These are phyloP conservation scores for Drosophila neonasuta DNA, from an alignment of 2,888 invertebrate species.

Conservation along the genomic window DNA sequence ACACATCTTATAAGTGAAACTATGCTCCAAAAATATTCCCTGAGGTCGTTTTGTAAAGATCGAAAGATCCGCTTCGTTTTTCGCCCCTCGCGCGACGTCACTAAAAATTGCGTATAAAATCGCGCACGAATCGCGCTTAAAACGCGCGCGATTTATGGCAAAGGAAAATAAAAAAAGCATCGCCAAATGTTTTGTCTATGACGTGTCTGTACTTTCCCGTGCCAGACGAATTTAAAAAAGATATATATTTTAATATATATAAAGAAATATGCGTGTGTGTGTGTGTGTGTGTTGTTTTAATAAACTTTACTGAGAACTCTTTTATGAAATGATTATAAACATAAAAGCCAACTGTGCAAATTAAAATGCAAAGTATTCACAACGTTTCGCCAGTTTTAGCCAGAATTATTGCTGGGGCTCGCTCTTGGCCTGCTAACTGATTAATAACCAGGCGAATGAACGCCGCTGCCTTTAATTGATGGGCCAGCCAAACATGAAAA, in stretches of 20 bases:
- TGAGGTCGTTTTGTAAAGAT: constrained; percentile 48
- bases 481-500: constrained; percentile 19
- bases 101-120: constrained; percentile 37
- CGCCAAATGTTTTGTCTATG: constrained; percentile 37
- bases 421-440: constrained; percentile 17
- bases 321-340: constrained; percentile 27
- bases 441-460: constrained; percentile 18
- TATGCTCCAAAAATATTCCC: constrained; percentile 50
- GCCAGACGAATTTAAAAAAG: constrained; percentile 31
- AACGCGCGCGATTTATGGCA: constrained; percentile 38
- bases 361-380: constrained; percentile 57
- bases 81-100: constrained; percentile 49
- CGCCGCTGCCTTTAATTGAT: constrained; percentile 10
- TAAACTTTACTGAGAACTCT: constrained; percentile 61
- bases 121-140: constrained; percentile 27
- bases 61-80: constrained; percentile 1
- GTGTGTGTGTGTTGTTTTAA: constrained; percentile 45
- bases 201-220: constrained; percentile 50
- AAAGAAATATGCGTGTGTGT: constrained; percentile 26
- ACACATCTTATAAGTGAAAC: constrained; percentile 2
- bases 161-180: constrained; percentile 3
- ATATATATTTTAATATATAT: constrained; percentile 1
- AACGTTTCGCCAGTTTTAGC: constrained; percentile 21
- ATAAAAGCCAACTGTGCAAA: constrained; percentile 45
- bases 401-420: constrained; percentile 40